phyloP scores from a whole-genome alignment of 1,140 invertebrate species.

The Procambarus clarkii region DNA sequence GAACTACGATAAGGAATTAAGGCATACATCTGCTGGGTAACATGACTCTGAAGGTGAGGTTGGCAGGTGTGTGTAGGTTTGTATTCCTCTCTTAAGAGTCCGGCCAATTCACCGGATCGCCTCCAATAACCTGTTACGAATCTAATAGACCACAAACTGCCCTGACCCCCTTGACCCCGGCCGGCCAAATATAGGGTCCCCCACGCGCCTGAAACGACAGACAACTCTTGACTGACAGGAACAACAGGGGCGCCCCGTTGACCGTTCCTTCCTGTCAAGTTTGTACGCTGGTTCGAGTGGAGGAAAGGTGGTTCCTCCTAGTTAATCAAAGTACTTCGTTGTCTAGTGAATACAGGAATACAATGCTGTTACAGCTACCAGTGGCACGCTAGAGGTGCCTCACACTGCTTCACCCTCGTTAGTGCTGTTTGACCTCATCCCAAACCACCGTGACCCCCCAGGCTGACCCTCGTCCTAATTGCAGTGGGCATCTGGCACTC shows the following conservation, averaged over 20 bases:
- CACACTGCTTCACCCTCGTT: background rate
- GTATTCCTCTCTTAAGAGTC: too few relatives aligned
- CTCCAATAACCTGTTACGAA: background rate
- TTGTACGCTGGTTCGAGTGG: background rate
- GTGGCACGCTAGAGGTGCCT: background rate
- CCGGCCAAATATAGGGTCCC: slow-evolving; percentile 18
- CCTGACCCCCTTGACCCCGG: slow-evolving; percentile 8
- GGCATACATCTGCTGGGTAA: too few relatives aligned
- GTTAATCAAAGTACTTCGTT: background rate
- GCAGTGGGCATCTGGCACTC: background rate
- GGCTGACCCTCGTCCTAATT: background rate
- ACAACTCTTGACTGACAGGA: background rate
- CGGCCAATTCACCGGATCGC: background rate
- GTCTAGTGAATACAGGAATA: background rate
- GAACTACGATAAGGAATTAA: too few relatives aligned
- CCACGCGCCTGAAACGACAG: background rate
- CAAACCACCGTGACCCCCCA: slow-evolving; percentile 13
- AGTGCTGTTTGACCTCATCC: slow-evolving; percentile 15
- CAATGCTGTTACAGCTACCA: background rate
- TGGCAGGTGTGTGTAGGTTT: too few relatives aligned
- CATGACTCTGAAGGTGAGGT: too few relatives aligned
- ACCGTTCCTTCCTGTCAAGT: slow-evolving; percentile 18
- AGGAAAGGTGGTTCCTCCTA: background rate
- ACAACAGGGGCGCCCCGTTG: slow-evolving; percentile 38
- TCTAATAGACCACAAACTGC: background rate